These are phyloP conservation scores for Galaxea fascicularis DNA, from an alignment of 92 coral and sea anemone species.

Conservation along the genomic window DNA sequence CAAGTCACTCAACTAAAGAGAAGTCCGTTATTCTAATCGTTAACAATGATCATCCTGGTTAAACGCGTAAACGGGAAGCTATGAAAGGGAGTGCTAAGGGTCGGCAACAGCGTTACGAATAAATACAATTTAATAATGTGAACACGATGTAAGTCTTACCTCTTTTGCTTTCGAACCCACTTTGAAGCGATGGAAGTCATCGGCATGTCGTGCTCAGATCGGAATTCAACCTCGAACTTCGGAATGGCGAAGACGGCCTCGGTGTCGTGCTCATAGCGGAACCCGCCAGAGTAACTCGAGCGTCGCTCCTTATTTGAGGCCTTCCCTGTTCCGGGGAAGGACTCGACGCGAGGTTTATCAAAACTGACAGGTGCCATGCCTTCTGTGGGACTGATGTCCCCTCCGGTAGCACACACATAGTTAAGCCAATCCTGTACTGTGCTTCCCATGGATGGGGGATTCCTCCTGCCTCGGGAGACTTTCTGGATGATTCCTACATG, in stretches of 20 bases:
- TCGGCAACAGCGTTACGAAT: too few species aligned
- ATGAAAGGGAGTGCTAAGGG: too few species aligned
- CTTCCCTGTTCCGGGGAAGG: constrained; percentile 26
- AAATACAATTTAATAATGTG: not conserved
- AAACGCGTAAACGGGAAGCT: too few species aligned
- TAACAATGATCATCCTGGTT: too few species aligned
- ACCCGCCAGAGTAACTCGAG: constrained; percentile 70
- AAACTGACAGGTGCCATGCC: constrained; percentile 57
- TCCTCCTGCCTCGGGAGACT: constrained; percentile 94
- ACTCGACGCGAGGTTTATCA: constrained; percentile 59
- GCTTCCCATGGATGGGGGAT: constrained; percentile 99
- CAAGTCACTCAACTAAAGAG: not conserved
- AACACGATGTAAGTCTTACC: not conserved
- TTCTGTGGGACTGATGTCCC: constrained; percentile 79
- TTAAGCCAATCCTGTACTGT: constrained; percentile 95
- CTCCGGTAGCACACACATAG: constrained; percentile 96
- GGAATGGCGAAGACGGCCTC: constrained; percentile 96
- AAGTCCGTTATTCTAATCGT: not conserved
- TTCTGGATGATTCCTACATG: constrained; percentile 90
- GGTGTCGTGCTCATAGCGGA: constrained; percentile 97
- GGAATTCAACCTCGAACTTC: constrained; percentile 87
- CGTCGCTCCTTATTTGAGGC: constrained; percentile 56
- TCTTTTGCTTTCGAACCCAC: constrained; percentile 68
- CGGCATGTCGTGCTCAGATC: constrained; percentile 96
- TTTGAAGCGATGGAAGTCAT: constrained; percentile 82